phyloP scores from a whole-genome alignment of 2,797 vertebrate genomes.

The Notolabrus celidotus region DNA sequence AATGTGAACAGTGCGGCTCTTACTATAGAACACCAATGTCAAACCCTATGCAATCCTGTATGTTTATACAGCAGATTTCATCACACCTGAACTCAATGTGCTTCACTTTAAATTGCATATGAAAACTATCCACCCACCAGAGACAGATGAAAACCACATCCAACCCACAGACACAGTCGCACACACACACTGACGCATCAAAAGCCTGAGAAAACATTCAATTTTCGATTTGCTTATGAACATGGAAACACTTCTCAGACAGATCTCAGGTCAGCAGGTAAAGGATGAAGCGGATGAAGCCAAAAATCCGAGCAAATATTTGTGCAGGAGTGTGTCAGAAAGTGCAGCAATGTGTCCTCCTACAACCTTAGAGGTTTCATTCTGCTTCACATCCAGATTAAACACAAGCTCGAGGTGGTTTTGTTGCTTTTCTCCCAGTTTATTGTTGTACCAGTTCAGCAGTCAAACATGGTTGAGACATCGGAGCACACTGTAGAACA shows the following conservation, averaged over 20 bases:
- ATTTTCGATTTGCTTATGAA: constrained; percentile 29
- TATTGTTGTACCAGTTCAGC: constrained; percentile 88
- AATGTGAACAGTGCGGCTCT: neutral
- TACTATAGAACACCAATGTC: neutral
- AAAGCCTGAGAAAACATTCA: constrained; percentile 13
- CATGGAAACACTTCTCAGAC: constrained; percentile 4
- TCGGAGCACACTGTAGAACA: constrained; percentile 72
- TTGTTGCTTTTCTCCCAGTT: constrained; percentile 79
- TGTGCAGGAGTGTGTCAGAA: constrained; percentile 16
- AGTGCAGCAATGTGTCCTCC: constrained; percentile 26
- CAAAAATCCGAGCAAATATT: constrained; percentile 30
- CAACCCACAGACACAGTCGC: constrained; percentile 10
- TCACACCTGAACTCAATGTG: neutral
- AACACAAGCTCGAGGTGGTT: constrained; percentile 41
- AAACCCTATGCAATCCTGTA: no score
- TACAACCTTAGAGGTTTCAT: constrained; percentile 7
- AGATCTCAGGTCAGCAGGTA: constrained; percentile 39
- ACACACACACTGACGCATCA: neutral
- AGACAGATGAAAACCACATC: constrained; percentile 18
- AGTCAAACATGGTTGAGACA: constrained; percentile 86
- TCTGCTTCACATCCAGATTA: constrained; percentile 33
- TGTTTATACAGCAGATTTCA: constrained; percentile 1
- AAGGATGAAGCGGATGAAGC: constrained; percentile 8
- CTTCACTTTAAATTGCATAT: constrained; percentile 7
- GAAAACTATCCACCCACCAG: neutral